phyloP scores from a whole-genome alignment of 2,113 vertebrate genomes.

The Tympanuchus pallidicinctus region DNA sequence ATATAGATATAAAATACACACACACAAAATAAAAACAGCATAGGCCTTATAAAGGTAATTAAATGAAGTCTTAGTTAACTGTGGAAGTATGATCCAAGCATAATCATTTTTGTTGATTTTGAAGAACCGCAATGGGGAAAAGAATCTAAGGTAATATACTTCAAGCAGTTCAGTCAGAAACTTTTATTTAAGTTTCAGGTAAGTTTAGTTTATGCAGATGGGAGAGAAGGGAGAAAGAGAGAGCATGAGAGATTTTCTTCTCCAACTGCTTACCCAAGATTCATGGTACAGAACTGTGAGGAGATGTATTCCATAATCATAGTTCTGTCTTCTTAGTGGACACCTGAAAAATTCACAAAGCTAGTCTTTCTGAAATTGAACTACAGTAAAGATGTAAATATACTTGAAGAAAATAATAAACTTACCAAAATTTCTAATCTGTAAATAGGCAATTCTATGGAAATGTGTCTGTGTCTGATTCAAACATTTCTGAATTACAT shows the following conservation, averaged over 20 bases:
- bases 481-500: background rate
- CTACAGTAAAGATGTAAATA: background rate
- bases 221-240: background rate
- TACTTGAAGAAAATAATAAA: background rate
- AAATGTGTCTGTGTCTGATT: background rate
- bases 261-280: conserved; percentile 89
- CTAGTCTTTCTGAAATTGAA: background rate
- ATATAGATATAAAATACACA: background rate
- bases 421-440: background rate
- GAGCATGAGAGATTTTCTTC: background rate
- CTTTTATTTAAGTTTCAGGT: background rate
- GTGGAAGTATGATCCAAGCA: background rate
- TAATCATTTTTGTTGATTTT: background rate
- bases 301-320: conserved; percentile 91
- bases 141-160: background rate
- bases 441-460: background rate
- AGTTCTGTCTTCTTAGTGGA: conserved; percentile 91
- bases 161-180: background rate
- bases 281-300: conserved; percentile 97
- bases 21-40: background rate
- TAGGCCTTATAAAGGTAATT: background rate
- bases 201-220: background rate
- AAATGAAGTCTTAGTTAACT: background rate
- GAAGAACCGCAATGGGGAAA: background rate
- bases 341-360: conserved; percentile 81